Evolutionary conservation across 2,888 invertebrate species (phyloP).

Genomic region (Palloptera scutellata): DNA sequence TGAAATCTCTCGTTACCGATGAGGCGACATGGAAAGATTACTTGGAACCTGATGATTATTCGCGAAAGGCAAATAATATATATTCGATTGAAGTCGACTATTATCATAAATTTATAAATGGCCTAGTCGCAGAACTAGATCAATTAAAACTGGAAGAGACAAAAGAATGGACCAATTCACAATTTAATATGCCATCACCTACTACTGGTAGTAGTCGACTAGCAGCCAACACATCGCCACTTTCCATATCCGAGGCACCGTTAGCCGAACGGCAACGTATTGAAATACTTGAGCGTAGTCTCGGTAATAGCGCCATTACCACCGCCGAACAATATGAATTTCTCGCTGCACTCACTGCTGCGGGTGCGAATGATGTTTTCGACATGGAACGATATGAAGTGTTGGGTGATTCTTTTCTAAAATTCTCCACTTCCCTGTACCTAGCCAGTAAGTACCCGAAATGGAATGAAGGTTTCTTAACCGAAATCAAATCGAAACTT

Average conservation of each 20-base stretch:
- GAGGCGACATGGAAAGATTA: conserved; percentile 51
- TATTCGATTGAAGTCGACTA: conserved; percentile 76
- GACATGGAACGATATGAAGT: conserved; percentile 84
- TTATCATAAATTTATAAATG: conserved; percentile 71
- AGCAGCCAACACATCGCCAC: neutral
- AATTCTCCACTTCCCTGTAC: conserved; percentile 76
- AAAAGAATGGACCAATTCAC: conserved; percentile 42
- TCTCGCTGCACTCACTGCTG: conserved; percentile 72
- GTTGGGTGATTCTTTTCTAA: conserved; percentile 86
- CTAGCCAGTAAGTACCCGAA: conserved; percentile 71
- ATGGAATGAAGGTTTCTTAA: conserved; percentile 78
- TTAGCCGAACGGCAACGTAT: conserved; percentile 37
- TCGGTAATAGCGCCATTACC: conserved; percentile 30
- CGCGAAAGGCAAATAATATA: conserved; percentile 67
- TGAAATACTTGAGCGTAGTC: conserved; percentile 47
- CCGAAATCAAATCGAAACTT: conserved; percentile 71
- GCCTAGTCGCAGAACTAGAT: conserved; percentile 39
- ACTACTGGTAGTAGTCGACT: neutral
- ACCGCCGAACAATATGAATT: conserved; percentile 60
- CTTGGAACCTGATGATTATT: conserved; percentile 75
- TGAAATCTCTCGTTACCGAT: conserved; percentile 30
- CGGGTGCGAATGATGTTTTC: conserved; percentile 75
- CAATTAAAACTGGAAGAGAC: conserved; percentile 42
- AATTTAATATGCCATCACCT: conserved; percentile 45
- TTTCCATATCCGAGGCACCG: conserved; percentile 36